These are phyloP conservation scores for Pelecanoides urinatrix DNA, from an alignment of 2,113 vertebrate genomes.

Conservation along the genomic window DNA sequence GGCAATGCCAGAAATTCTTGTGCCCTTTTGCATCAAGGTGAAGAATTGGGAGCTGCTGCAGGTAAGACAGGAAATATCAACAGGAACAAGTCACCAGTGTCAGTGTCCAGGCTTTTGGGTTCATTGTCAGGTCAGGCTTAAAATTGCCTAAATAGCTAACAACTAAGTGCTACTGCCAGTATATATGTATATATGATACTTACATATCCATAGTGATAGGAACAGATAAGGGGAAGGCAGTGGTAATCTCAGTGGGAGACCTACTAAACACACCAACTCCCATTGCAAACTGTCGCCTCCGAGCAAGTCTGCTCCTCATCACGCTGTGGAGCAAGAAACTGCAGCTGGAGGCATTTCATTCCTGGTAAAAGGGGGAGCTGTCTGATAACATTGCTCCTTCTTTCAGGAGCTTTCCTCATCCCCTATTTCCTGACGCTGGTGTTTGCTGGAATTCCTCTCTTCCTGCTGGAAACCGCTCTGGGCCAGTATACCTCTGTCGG, in stretches of 20 bases:
- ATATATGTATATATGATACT: too few species aligned
- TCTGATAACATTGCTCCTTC: background rate
- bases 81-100: background rate
- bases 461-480: slow-evolving; percentile 86
- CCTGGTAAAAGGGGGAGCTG: background rate
- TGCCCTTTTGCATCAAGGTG: background rate
- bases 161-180: background rate
- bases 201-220: background rate
- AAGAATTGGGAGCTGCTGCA: background rate
- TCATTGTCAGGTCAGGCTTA: background rate
- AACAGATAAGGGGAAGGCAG: background rate
- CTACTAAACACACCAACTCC: background rate
- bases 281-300: background rate
- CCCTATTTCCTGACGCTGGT: slow-evolving; percentile 89
- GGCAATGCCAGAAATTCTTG: background rate
- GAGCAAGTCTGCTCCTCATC: background rate
- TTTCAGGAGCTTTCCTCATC: slow-evolving; percentile 87
- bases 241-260: background rate
- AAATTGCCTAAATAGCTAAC: background rate
- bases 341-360: background rate
- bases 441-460: slow-evolving; percentile 91
- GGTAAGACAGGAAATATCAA: background rate
- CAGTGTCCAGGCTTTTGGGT: background rate
- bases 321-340: rapidly evolving
- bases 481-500: slow-evolving; percentile 89